These are phyloP conservation scores for Archilochus colubris DNA, from an alignment of 2,113 vertebrate species.

Conservation along the genomic window DNA sequence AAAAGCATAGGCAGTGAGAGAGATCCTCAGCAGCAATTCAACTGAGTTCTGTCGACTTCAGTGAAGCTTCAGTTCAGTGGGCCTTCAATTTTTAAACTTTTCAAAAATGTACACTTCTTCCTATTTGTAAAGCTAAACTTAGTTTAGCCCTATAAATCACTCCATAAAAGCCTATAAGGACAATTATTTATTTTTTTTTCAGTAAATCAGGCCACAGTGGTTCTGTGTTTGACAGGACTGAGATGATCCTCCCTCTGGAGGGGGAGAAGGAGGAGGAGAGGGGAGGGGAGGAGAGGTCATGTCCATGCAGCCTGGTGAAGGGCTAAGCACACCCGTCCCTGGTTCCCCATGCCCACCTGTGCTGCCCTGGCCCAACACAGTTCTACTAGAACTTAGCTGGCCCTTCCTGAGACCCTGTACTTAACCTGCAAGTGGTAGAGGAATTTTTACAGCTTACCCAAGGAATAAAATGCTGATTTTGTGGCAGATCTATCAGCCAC, in stretches of 20 bases:
- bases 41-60: background rate
- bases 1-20: background rate
- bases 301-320: background rate
- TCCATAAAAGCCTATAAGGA: background rate
- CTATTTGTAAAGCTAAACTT: background rate
- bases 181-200: background rate
- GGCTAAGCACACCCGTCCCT: rapidly evolving
- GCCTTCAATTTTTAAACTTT: background rate
- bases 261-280: too few species aligned
- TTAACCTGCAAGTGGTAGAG: background rate
- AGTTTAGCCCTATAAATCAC: background rate
- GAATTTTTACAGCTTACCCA: background rate
- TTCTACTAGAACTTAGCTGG: background rate
- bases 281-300: background rate
- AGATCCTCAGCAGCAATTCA: background rate
- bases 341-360: rapidly evolving
- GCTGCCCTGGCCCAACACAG: background rate
- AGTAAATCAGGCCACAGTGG: background rate
- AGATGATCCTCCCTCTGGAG: background rate
- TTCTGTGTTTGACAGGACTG: background rate
- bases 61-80: background rate
- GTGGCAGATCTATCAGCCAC: background rate
- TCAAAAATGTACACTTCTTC: background rate
- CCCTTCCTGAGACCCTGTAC: background rate
- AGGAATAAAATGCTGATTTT: background rate